Evolutionary conservation across 2,797 vertebrate species (phyloP).

Genomic region (Neopelma chrysocephalum): DNA sequence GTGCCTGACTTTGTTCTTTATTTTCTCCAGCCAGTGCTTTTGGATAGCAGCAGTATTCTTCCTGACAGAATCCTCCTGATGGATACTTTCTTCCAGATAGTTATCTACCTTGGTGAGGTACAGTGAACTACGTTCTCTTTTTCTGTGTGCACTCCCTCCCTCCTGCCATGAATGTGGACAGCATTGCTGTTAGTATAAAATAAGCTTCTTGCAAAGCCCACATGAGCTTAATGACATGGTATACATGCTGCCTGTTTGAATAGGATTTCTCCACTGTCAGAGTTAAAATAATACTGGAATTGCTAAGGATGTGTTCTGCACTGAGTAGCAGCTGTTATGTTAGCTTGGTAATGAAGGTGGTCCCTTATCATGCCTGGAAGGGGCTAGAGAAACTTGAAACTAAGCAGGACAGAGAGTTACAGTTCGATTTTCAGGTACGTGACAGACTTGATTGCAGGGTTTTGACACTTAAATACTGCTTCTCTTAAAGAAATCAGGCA

Average conservation of each 20-base stretch:
- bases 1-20: background rate
- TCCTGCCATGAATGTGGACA: background rate
- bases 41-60: slow-evolving; percentile 98
- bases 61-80: slow-evolving; percentile 94
- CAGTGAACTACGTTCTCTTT: background rate
- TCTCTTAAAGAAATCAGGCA: background rate
- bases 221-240: fast-evolving
- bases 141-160: background rate
- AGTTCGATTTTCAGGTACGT: background rate
- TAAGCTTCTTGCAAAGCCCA: background rate
- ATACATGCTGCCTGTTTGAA: background rate
- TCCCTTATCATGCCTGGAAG: background rate
- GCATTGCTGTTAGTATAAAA: background rate
- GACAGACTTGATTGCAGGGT: background rate
- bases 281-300: background rate
- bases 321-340: background rate
- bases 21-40: slow-evolving; percentile 87
- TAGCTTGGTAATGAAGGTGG: background rate
- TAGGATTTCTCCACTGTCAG: background rate
- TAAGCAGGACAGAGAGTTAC: background rate
- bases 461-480: background rate
- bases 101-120: slow-evolving; percentile 98
- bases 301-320: background rate
- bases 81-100: slow-evolving; percentile 99
- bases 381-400: background rate